Evolutionary conservation across 2,113 vertebrate genomes (phyloP).

Genomic region (Holacanthus passer): DNA sequence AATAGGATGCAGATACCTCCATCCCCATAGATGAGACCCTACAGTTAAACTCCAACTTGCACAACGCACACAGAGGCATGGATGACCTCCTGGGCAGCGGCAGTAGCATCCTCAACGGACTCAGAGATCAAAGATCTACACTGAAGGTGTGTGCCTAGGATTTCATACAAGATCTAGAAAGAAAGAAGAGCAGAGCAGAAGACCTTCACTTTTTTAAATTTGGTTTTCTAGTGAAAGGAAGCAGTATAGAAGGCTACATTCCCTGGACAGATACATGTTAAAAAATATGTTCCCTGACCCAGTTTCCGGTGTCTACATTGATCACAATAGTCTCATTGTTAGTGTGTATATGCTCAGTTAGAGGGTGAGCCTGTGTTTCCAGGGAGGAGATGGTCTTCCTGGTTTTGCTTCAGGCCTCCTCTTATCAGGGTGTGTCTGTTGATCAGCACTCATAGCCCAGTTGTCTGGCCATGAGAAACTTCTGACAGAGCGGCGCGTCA

Average conservation of each 20-base stretch:
- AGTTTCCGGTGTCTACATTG: constrained; percentile 26
- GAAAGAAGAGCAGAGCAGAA: background rate
- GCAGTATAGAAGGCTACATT: background rate
- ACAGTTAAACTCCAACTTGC: constrained; percentile 92
- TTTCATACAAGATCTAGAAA: background rate
- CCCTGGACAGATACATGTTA: background rate
- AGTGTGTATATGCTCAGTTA: constrained; percentile 32
- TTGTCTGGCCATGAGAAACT: constrained; percentile 75
- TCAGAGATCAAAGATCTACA: constrained; percentile 94
- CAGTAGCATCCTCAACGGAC: constrained; percentile 91
- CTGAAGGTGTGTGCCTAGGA: constrained; percentile 86
- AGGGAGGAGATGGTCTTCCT: constrained; percentile 81
- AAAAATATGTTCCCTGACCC: constrained; percentile 21
- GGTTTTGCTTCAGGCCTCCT: constrained; percentile 65
- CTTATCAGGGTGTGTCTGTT: constrained; percentile 85
- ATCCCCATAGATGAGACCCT: constrained; percentile 97
- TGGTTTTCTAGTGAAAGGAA: background rate
- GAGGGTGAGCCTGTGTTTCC: constrained; percentile 73
- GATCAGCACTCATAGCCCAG: constrained; percentile 51
- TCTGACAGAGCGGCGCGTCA: constrained; percentile 53
- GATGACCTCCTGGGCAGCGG: constrained; percentile 97
- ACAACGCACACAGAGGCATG: constrained; percentile 94
- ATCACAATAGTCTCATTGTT: constrained; percentile 66
- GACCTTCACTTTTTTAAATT: background rate
- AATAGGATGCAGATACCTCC: constrained; percentile 94